phyloP scores from a whole-genome alignment of 2,113 vertebrate species.

The Dipodomys spectabilis region DNA sequence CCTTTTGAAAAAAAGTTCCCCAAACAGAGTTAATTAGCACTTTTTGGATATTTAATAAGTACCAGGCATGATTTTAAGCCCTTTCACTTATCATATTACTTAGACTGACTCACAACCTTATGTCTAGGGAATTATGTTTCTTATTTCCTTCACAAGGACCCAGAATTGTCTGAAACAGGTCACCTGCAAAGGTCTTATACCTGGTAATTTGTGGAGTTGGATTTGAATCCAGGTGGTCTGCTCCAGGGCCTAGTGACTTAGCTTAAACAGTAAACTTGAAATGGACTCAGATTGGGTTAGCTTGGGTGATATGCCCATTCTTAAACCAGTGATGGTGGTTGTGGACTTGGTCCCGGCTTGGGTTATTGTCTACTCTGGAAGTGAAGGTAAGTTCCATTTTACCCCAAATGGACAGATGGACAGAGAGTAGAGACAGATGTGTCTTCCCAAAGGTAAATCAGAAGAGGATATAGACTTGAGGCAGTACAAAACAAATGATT shows the following conservation, averaged over 20 bases:
- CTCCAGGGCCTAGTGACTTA: neutral
- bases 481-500: neutral
- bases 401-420: neutral
- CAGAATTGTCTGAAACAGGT: neutral
- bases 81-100: neutral
- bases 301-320: neutral
- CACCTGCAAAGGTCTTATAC: neutral
- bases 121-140: neutral
- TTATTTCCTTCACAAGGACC: neutral
- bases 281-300: neutral
- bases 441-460: neutral
- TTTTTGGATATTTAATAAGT: slow-evolving; percentile 20
- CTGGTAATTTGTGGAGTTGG: neutral
- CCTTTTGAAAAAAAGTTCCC: slow-evolving; percentile 25
- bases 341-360: neutral
- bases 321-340: neutral
- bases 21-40: slow-evolving; percentile 10
- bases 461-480: slow-evolving; percentile 1
- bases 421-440: neutral
- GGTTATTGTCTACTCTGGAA: neutral
- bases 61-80: slow-evolving; percentile 32
- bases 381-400: neutral
- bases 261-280: neutral
- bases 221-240: neutral
- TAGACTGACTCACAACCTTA: neutral